Evolutionary conservation across 2,888 invertebrate genomes (phyloP).

Genomic region (Protonemura montana): DNA sequence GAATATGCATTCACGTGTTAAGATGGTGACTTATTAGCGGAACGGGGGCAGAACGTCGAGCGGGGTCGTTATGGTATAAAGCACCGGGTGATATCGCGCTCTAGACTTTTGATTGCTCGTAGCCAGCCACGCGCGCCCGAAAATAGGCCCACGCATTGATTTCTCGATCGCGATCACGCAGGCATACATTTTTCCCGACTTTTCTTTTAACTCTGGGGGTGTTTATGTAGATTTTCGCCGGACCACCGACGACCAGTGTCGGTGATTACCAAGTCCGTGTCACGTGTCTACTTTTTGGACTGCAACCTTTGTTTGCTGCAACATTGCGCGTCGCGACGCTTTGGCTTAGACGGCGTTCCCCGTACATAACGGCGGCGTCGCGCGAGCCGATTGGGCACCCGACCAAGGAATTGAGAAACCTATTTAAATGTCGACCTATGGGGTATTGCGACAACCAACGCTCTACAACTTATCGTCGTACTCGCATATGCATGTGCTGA

Average conservation of each 20-base stretch:
- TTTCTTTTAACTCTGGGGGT: background rate
- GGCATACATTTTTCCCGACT: background rate
- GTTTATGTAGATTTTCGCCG: background rate
- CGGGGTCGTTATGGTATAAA: background rate
- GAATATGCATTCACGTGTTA: background rate
- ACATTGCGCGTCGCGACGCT: background rate
- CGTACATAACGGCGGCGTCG: background rate
- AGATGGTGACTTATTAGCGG: background rate
- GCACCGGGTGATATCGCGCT: background rate
- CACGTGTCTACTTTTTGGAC: background rate
- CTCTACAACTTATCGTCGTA: background rate
- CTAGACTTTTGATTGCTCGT: background rate
- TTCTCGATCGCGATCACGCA: conserved; percentile 28
- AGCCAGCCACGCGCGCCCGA: background rate
- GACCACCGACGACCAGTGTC: background rate
- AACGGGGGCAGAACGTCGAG: background rate
- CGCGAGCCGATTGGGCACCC: background rate
- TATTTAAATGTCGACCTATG: conserved; percentile 20
- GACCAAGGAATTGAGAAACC: conserved; percentile 1
- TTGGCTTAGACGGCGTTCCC: background rate
- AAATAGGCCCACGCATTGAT: conserved; percentile 14
- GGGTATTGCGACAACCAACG: background rate
- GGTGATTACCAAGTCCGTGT: background rate
- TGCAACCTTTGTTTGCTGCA: background rate
- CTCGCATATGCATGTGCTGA: background rate